These are phyloP conservation scores for Hydrozoanthus gracilis DNA, from an alignment of 92 coral and sea anemone genomes.

Conservation along the genomic window DNA sequence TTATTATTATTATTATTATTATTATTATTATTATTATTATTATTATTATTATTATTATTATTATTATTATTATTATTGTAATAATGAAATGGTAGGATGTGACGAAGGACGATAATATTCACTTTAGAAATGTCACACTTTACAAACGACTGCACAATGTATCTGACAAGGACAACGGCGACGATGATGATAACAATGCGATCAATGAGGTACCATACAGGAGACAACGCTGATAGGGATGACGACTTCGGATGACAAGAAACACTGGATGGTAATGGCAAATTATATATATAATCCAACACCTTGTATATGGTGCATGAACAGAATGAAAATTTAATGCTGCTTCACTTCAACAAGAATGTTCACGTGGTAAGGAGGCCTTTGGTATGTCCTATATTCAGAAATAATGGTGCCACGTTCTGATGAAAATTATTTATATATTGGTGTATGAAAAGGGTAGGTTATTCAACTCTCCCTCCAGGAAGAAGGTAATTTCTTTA, in stretches of 20 bases:
- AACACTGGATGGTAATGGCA: background rate
- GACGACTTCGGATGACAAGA: background rate
- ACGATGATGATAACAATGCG: background rate
- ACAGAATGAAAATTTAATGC: background rate
- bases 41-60: no score
- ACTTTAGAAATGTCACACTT: background rate
- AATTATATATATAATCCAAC: background rate
- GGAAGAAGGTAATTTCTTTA: background rate
- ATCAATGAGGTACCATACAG: background rate
- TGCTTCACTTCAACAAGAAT: background rate
- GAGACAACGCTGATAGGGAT: background rate
- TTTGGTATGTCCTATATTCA: no score
- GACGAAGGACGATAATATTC: background rate
- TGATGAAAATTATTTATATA: background rate
- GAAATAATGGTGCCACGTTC: background rate
- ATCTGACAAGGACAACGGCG: background rate
- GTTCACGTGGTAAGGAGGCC: background rate
- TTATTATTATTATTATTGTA: no score
- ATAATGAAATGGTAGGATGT: background rate
- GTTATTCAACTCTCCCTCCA: background rate
- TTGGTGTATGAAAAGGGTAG: background rate
- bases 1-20: no score
- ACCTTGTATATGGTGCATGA: background rate
- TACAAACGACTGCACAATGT: background rate
- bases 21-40: no score